Evolutionary conservation across 2,888 invertebrate genomes (phyloP), one percentile per base, ranked within the genome.

Genomic region (Girardia tigrina): DNA sequence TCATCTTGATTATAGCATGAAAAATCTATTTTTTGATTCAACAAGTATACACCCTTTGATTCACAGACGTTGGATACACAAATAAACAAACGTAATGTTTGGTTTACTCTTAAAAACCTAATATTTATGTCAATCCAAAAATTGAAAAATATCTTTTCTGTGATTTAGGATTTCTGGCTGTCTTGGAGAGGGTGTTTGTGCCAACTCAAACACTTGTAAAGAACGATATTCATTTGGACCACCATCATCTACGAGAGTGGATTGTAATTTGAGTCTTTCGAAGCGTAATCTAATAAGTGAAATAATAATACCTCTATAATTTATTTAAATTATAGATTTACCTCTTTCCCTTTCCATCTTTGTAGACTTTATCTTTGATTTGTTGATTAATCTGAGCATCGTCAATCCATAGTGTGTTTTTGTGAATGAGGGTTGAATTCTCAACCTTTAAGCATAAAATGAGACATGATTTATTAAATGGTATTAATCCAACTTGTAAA

Each of bases 171-270:
- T 42, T 29, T 73, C 56, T 27, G 76, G 72, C 26, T 75, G 26
- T 26, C 74, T 26, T 2, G 74, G 36, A 26, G 36, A 20, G 0
- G 82, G 82, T 0, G 81, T 81, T 8, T 81, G 80, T 20, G 79
- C 81, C 12, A 83, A 78, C 27, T 81, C 80, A 76, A 82, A 83
- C 75, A 81, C 82, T 77, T 80, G 79, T 71, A 84, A 78, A 81
- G 81, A 81, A 75, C 82, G 83, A 78, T 82, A 84, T 76, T 83
- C 83, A 79, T 82, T 83, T 2, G 83, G 83, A 1, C 83, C 83
- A 6, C 82, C 82, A 26, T 82, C 78, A 74, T 83, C 83, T 2
- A 81, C 78, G 42, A 42, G 23, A 16, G 76, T 56, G 72, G 79
- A 80, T 26, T 80, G 79, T 2, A 82, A 82, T 73, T 81, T 82